phyloP scores from a whole-genome alignment of 2,888 invertebrate genomes.

The Hoplodrina ambigua region DNA sequence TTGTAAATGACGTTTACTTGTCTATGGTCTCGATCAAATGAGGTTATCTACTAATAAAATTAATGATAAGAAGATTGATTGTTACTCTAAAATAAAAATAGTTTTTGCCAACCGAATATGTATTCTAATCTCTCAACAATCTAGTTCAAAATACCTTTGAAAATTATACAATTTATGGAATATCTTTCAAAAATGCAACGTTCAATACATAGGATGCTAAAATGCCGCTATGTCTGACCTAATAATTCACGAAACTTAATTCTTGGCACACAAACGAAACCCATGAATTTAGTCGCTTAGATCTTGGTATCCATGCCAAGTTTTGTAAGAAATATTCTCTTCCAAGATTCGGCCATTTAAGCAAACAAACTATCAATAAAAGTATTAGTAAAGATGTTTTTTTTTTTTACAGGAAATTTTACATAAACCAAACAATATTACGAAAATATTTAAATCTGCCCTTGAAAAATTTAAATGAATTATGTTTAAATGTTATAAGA shows the following conservation, averaged over 20 bases:
- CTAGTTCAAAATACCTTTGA: conserved; percentile 16
- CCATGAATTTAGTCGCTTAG: conserved; percentile 8
- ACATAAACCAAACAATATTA: not conserved
- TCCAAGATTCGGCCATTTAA: conserved; percentile 1
- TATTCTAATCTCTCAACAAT: conserved; percentile 8
- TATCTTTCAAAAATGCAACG: not conserved
- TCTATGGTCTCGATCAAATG: too few species aligned
- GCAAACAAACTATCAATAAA: conserved; percentile 1
- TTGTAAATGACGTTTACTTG: too few species aligned
- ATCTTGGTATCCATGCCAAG: conserved; percentile 19
- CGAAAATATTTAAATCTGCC: conserved; percentile 7
- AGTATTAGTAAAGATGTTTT: not conserved
- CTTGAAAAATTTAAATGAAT: conserved; percentile 30
- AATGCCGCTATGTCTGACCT: not conserved
- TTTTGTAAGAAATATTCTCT: conserved; percentile 13
- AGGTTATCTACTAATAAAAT: too few species aligned
- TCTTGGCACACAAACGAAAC: conserved; percentile 27
- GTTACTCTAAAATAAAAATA: too few species aligned
- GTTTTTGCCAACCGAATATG: not conserved
- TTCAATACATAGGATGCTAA: not conserved
- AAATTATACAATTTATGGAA: not conserved
- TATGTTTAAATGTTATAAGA: conserved; percentile 1
- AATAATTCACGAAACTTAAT: conserved; percentile 19
- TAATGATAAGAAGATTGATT: too few species aligned
- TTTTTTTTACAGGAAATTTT: conserved; percentile 13